phyloP scores from a whole-genome alignment of 53 echinoderm and acorn worm genomes.

The Apostichopus leukothele region DNA sequence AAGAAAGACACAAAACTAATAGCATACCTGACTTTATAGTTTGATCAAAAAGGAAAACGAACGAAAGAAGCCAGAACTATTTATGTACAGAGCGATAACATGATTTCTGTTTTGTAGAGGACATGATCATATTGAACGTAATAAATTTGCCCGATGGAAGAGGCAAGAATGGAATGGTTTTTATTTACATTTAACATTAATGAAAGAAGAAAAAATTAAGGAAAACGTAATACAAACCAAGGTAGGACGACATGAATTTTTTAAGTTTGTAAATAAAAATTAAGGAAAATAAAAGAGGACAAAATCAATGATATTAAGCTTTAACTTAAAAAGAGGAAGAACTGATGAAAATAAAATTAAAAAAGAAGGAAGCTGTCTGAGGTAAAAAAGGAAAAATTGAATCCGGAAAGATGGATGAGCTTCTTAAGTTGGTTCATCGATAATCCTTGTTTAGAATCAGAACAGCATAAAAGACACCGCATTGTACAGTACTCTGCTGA shows the following conservation, averaged over 20 bases:
- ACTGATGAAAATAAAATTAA: neutral
- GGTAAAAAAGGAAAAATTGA: neutral
- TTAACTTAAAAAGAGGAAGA: neutral
- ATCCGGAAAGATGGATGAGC: neutral
- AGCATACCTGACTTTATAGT: no score
- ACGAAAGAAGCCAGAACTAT: neutral
- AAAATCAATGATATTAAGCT: neutral
- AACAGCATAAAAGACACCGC: no score
- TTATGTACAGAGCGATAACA: neutral
- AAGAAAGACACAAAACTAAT: no score
- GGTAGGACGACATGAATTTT: neutral
- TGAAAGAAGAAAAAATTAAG: neutral
- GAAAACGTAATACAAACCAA: conserved; percentile 2
- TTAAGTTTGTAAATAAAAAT: neutral
- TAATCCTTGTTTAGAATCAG: no score
- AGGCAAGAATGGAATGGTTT: conserved; percentile 6
- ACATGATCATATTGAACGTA: neutral
- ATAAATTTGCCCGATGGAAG: neutral
- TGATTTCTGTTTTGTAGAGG: neutral
- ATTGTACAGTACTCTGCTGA: no score
- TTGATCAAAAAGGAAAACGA: no score
- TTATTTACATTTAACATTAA: neutral
- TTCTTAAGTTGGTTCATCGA: no score
- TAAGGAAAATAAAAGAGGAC: neutral
- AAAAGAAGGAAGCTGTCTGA: neutral